Base-by-base conservation (phyloP, 2,797 vertebrate genomes). In the Pantherophis vulpinus region DNA sequence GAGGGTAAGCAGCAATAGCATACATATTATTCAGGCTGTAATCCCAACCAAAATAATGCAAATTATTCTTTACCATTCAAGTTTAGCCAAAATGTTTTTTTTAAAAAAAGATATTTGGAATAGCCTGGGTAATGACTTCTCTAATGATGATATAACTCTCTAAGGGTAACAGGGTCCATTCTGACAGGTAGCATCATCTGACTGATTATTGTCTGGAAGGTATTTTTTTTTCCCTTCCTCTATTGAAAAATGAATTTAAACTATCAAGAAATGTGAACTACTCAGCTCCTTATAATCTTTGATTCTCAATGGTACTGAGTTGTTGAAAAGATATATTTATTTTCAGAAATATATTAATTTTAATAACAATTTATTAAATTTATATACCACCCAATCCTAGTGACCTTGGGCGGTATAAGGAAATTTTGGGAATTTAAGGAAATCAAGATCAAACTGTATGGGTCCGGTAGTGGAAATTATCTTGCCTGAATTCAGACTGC, bases 101-200 rank as follows among this genome's bases (percentile, higher is more conserved):
- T 95, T 92, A 1, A 7, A 7, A 7, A 7, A 96, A 97, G 96
- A 97, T 96, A 60, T 91, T 94, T 95, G 87, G 88, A 89, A 93
- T 93, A 96, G 70, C 93, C 89, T 94, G 89, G 88, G 95, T 96
- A 59, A 59, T 59, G 58, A 95, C 94, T 97, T 96, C 96, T 97
- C 94, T 97, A 95, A 96, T 96, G 96, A 97, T 96, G 93, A 91
- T 95, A 92, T 96, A 66, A 95, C 92, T 96, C 96, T 93, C 93
- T 94, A 91, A 92, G 96, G 95, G 93, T 93, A 97, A 94, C 51
- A 96, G 92, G 90, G 91, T 95, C 91, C 91, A 94, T 96, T 97
- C 97, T 96, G 97, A 90, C 88, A 96, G 93, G 47, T 92, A 95
- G 92, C 93, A 94, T 96, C 95, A 93, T 47, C 42, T 83, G 20